A percentile compares a stretch with the other conserved stretches of the same genome.
Conservation (phyloP, 2,113 vertebrate genomes). For the Gopherus evgoodei region DNA sequence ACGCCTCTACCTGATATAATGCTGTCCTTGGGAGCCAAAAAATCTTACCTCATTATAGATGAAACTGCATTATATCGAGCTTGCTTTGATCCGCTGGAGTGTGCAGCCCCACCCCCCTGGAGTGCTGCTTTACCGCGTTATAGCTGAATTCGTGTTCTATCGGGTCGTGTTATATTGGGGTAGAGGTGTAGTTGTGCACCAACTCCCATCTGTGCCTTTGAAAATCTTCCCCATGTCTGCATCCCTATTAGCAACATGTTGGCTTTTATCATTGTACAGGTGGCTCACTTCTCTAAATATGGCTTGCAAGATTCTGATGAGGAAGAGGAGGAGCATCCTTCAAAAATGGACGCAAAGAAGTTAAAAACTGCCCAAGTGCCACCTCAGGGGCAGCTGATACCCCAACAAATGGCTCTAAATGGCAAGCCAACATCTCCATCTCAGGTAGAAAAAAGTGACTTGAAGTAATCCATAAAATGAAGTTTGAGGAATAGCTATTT, state of each 20-base stretch:
- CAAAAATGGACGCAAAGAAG: conserved; percentile 90
- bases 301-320: conserved; percentile 96
- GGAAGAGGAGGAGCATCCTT: conserved; percentile 86
- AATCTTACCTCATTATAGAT: too few relatives aligned
- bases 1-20: too few relatives aligned
- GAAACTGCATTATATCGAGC: too few relatives aligned
- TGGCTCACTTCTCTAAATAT: conserved; percentile 96
- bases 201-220: background rate
- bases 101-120: too few relatives aligned
- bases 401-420: conserved; percentile 83
- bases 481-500: conserved; percentile 14
- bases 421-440: conserved; percentile 80
- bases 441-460: conserved; percentile 86
- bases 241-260: rapidly evolving
- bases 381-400: conserved; percentile 72
- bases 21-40: too few relatives aligned
- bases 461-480: background rate
- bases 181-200: background rate
- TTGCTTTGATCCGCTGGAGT: too few relatives aligned
- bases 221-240: background rate
- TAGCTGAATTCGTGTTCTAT: too few relatives aligned
- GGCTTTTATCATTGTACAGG: conserved; percentile 73
- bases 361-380: conserved; percentile 84
- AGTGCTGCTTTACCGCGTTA: too few relatives aligned
- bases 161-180: too few relatives aligned